Conservation (phyloP, 2,888 invertebrate genomes). For the Pterostichus madidus region DNA sequence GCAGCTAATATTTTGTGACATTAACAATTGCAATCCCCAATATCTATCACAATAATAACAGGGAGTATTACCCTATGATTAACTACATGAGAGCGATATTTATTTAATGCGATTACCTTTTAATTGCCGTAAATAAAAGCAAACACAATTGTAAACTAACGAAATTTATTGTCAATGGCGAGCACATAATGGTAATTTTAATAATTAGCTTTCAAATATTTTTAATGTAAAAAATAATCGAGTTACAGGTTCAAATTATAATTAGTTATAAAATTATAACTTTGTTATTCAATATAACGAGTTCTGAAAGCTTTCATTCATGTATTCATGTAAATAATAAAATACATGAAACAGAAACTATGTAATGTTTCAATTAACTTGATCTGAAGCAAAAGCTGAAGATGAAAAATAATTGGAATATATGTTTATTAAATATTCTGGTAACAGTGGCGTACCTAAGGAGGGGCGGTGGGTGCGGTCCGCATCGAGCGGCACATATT, state of each 20-base stretch:
- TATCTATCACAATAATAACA: neutral
- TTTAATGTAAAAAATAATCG: neutral
- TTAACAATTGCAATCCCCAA: neutral
- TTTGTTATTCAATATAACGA: neutral
- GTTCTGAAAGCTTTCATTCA: neutral
- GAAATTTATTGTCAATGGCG: constrained; percentile 19
- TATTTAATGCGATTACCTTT: constrained; percentile 7
- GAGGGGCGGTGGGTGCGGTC: too few relatives aligned
- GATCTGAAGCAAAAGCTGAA: too few relatives aligned
- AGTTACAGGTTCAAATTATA: neutral
- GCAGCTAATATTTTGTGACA: constrained; percentile 20
- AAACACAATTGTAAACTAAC: neutral
- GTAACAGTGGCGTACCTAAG: too few relatives aligned
- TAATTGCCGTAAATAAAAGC: constrained; percentile 25
- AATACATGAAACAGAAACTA: neutral
- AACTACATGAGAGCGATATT: constrained; percentile 7
- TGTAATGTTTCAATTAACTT: too few relatives aligned
- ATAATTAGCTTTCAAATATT: constrained; percentile 15
- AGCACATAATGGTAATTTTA: constrained; percentile 2
- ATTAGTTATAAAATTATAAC: neutral
- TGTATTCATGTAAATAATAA: neutral
- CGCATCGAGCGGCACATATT: too few relatives aligned
- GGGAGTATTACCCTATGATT: neutral
- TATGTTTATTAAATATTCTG: too few relatives aligned
- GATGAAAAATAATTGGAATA: too few relatives aligned